Evolutionary conservation across 2,888 invertebrate species (phyloP).

Genomic region (Eupithecia abbreviata): DNA sequence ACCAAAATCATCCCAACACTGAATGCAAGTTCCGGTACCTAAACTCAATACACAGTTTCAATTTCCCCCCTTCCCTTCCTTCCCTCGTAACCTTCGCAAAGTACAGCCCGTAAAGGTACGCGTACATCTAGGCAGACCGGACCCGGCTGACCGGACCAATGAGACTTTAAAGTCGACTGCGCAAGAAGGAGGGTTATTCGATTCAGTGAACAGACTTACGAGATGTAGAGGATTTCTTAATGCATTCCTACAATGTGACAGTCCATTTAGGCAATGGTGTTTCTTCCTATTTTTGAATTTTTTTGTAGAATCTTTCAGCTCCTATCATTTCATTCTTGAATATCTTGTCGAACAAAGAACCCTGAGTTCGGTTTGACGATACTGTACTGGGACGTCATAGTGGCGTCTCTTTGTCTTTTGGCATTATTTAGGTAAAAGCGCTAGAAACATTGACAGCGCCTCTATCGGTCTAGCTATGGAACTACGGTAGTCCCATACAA

Average conservation of each 20-base stretch:
- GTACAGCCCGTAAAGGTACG: slow-evolving; percentile 5
- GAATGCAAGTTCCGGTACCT: slow-evolving; percentile 12
- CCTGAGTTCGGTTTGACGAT: neutral
- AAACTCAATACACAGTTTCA: slow-evolving; percentile 12
- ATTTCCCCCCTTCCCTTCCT: neutral
- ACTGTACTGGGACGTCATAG: neutral
- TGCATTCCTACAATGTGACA: neutral
- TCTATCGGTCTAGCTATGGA: no score
- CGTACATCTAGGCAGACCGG: neutral
- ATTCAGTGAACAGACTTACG: neutral
- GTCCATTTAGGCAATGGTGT: neutral
- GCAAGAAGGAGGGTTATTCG: neutral
- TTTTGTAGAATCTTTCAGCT: neutral
- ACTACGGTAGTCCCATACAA: neutral
- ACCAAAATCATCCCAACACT: slow-evolving; percentile 4
- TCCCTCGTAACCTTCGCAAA: slow-evolving; percentile 5
- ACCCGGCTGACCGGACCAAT: neutral
- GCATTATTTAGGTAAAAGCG: no score
- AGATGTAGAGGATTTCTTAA: neutral
- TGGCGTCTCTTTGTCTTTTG: no score
- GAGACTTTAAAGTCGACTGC: neutral
- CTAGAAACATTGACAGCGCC: neutral
- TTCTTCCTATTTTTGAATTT: neutral
- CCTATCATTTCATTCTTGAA: neutral
- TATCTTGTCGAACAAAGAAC: neutral